A percentile compares a stretch with the other conserved stretches of the same genome.
Evolutionary conservation across 2,888 invertebrate genomes (phyloP).

Genomic region (Nomada goodeniana): DNA sequence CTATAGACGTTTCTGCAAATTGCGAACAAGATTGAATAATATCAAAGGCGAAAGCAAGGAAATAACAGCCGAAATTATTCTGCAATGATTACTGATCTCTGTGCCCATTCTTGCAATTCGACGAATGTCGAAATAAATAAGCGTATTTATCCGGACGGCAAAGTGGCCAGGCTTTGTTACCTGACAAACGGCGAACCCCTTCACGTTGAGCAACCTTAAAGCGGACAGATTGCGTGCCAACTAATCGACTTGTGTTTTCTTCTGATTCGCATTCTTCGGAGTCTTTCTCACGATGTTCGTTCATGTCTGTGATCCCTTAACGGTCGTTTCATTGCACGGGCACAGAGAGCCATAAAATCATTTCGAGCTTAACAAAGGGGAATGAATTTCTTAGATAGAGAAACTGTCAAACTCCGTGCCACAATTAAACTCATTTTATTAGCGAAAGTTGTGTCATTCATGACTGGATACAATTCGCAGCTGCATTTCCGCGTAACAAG

Average conservation of each 20-base stretch:
- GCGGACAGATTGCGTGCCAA: conserved; percentile 26
- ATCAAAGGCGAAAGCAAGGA: background rate
- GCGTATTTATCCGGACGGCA: background rate
- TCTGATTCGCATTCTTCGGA: conserved; percentile 31
- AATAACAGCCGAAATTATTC: background rate
- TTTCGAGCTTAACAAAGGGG: background rate
- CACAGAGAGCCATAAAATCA: background rate
- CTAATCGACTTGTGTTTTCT: conserved; percentile 6
- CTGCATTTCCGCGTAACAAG: background rate
- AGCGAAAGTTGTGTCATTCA: background rate
- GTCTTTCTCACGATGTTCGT: conserved; percentile 34
- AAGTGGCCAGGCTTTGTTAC: conserved; percentile 4
- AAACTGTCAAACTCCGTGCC: background rate
- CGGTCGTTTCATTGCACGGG: background rate
- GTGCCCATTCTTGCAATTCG: background rate
- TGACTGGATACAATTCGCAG: background rate
- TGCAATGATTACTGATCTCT: background rate
- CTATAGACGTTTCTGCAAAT: background rate
- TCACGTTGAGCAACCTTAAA: conserved; percentile 34
- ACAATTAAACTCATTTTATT: background rate
- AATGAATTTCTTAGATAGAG: background rate
- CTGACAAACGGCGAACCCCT: background rate
- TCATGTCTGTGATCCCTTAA: background rate
- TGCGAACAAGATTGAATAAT: background rate
- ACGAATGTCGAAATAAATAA: background rate